Evolutionary conservation across 2,888 invertebrate genomes (phyloP).

Genomic region (Emmelina monodactyla): DNA sequence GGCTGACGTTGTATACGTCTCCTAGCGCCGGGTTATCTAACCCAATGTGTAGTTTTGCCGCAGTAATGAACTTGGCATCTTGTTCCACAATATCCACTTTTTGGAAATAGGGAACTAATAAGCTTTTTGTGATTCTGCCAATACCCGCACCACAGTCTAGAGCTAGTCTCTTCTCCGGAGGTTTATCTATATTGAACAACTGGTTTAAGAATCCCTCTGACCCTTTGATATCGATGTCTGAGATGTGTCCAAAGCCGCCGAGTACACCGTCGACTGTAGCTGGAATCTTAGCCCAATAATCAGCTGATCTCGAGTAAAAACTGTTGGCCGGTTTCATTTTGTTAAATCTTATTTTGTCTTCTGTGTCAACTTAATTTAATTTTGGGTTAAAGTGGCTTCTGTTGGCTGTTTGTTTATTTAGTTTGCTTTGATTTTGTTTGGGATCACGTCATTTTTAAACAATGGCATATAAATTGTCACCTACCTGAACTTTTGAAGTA

Average conservation of each 20-base stretch:
- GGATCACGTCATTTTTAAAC: no score
- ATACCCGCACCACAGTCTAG: slow-evolving; percentile 98
- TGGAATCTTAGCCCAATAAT: slow-evolving; percentile 88
- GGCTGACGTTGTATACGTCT: slow-evolving; percentile 71
- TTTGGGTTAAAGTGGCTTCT: background rate
- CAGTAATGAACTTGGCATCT: slow-evolving; percentile 80
- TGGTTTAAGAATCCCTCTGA: slow-evolving; percentile 80
- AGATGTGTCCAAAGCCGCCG: slow-evolving; percentile 90
- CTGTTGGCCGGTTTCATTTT: slow-evolving; percentile 9
- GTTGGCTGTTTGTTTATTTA: no score
- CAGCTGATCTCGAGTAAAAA: slow-evolving; percentile 77
- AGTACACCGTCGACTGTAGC: slow-evolving; percentile 93
- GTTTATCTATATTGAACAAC: slow-evolving; percentile 38
- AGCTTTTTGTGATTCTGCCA: slow-evolving; percentile 87
- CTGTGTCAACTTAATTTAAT: background rate
- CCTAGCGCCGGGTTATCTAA: slow-evolving; percentile 67
- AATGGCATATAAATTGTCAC: no score
- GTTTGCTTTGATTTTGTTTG: no score
- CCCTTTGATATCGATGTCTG: slow-evolving; percentile 84
- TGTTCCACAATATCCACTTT: slow-evolving; percentile 92
- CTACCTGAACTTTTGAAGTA: no score
- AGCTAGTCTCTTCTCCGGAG: slow-evolving; percentile 70
- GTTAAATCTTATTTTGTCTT: background rate
- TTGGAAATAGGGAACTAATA: slow-evolving; percentile 81
- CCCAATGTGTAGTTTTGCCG: slow-evolving; percentile 65